Conservation (phyloP, 1,140 invertebrate genomes). For the Nasonia longicornis region DNA sequence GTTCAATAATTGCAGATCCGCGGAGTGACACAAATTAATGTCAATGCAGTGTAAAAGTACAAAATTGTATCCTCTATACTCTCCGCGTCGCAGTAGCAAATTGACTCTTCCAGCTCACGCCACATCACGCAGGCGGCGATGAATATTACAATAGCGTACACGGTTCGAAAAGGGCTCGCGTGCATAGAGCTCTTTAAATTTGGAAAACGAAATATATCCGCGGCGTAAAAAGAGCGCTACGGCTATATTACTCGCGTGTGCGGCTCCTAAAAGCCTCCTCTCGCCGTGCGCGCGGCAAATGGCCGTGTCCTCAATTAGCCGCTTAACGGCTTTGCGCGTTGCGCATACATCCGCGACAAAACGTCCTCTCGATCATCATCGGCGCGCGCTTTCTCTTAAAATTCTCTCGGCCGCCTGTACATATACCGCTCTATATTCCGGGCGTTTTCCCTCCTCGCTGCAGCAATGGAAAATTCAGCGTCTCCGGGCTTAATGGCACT, state of each 20-base stretch:
- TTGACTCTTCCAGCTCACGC: no score
- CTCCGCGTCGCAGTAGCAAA: no score
- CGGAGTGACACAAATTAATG: background rate
- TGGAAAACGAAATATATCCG: background rate
- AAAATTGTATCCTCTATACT: background rate
- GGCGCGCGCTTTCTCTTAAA: background rate
- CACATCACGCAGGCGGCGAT: no score
- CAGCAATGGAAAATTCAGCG: slow-evolving; percentile 38
- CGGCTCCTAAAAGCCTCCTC: background rate
- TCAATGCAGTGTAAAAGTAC: background rate
- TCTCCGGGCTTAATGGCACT: slow-evolving; percentile 37
- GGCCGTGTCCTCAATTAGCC: slow-evolving; percentile 3
- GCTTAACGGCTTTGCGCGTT: background rate
- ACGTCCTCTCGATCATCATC: slow-evolving; percentile 8
- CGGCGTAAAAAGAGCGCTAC: background rate
- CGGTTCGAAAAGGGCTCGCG: no score
- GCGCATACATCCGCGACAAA: background rate
- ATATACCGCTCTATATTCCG: background rate
- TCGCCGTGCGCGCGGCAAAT: background rate
- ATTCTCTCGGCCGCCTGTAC: background rate
- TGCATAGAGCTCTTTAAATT: no score
- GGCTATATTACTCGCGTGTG: background rate
- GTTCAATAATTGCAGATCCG: background rate
- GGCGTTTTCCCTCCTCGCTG: slow-evolving; percentile 5
- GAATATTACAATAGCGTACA: no score